A percentile compares a stretch with the other conserved stretches of the same genome.
Conservation (phyloP, 2,888 invertebrate genomes). For the Amphiduros pacificus region DNA sequence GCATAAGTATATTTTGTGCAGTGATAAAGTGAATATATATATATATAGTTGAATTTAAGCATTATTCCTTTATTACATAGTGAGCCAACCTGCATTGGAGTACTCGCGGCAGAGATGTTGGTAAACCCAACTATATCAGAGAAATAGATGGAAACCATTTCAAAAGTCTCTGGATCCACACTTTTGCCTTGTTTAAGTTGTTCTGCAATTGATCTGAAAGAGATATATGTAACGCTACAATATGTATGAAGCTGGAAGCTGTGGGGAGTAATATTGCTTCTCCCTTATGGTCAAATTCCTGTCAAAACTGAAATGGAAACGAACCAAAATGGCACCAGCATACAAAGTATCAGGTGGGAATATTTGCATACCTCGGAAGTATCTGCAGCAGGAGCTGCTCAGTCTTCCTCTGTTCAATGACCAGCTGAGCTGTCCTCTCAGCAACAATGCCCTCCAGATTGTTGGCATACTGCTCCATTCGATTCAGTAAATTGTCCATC, state of each 20-base stretch:
- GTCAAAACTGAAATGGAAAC: too few species aligned
- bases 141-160: conserved; percentile 22
- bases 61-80: too few species aligned
- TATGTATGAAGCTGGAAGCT: too few species aligned
- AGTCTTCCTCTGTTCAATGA: conserved; percentile 39
- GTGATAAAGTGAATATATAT: too few species aligned
- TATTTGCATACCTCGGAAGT: conserved; percentile 34
- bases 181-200: conserved; percentile 20
- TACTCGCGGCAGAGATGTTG: conserved; percentile 43
- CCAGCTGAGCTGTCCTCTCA: conserved; percentile 36
- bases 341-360: too few species aligned
- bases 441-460: conserved; percentile 43
- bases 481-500: conserved; percentile 38
- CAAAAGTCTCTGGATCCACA: conserved; percentile 18
- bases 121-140: conserved; percentile 48
- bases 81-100: conserved; percentile 50
- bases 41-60: too few species aligned
- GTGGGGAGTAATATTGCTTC: too few species aligned
- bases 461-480: conserved; percentile 44
- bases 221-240: too few species aligned
- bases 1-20: too few species aligned
- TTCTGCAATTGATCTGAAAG: conserved; percentile 19
- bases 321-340: too few species aligned
- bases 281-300: too few species aligned
- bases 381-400: conserved; percentile 41